Evolutionary conservation across 2,797 vertebrate species (phyloP), one percentile per base, ranked within the genome.

Genomic region (Bradypodion ventrale): DNA sequence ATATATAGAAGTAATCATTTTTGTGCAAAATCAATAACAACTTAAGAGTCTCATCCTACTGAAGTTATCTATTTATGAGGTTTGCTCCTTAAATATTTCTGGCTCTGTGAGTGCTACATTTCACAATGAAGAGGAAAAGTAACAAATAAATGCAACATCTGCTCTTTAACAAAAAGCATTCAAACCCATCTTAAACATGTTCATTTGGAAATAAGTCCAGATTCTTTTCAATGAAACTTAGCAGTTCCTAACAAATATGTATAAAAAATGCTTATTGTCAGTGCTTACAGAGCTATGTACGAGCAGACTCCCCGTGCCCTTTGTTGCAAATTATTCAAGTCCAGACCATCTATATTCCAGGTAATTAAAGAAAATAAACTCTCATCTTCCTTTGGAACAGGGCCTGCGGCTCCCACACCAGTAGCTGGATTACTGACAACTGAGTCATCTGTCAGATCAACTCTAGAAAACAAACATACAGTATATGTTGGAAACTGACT

Each of bases 261-360:
- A 75, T 35, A 59, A 29, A 35, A 56, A 15, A 7, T 32, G 27
- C 8, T 13, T 56, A 29, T 13, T 52, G 35, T 27, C 79, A 56
- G 25, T 75, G 95, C 98, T 98, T 96, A 99, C 99, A 98, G 75
- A 15, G 93, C 86, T 83, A 99, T 86, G 91, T 96, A 97, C 37
- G 97, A 97, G 87, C 97, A 99, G 76, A 99, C 89, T 80, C 97
- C 97, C 89, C 93, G 95, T 78, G 97, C 97, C 4, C 99, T 96
- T 85, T 99, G 98, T 13, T 49, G 90, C 16, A 98, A 87, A 89
- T 96, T 97, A 88, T 94, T 94, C 5, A 89, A 83, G 87, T 99
- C 98, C 76, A 99, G 94, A 42, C 98, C 99, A 75, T 98, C 98
- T 63, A 99, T 95, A 15, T 99, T 99, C 99, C 99, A 99, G 72